phyloP scores from a whole-genome alignment of 2,888 invertebrate genomes.

The Synanthedon myopaeformis region DNA sequence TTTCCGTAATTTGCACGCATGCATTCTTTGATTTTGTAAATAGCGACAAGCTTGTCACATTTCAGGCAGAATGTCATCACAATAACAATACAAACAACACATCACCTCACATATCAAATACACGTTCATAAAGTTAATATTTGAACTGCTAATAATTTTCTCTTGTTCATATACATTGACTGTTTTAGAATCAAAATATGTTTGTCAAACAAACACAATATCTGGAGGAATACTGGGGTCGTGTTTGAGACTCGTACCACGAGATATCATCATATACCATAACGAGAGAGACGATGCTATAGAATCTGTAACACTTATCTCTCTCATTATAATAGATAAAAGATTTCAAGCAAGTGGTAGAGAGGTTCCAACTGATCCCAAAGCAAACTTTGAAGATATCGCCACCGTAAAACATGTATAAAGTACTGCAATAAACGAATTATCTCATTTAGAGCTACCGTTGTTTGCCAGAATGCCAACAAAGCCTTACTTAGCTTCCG shows the following conservation, averaged over 20 bases:
- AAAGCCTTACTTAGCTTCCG: not conserved
- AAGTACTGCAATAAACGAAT: not conserved
- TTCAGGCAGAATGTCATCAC: not conserved
- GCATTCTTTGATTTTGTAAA: too few species aligned
- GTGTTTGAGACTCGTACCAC: slow-evolving; percentile 23
- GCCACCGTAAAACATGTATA: not conserved
- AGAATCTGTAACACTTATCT: not conserved
- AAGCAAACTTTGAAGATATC: slow-evolving; percentile 30
- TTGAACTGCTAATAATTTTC: slow-evolving; percentile 8
- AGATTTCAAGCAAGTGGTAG: not conserved
- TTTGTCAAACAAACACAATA: slow-evolving; percentile 14
- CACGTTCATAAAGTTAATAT: slow-evolving; percentile 7
- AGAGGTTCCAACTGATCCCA: slow-evolving; percentile 17
- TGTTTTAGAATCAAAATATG: slow-evolving; percentile 4
- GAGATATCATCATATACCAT: not conserved
- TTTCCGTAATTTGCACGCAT: too few species aligned
- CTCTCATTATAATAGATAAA: not conserved
- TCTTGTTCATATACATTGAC: slow-evolving; percentile 4
- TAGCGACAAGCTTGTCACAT: too few species aligned
- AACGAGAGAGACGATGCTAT: not conserved
- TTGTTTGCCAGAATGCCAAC: slow-evolving; percentile 8
- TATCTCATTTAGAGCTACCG: slow-evolving; percentile 10
- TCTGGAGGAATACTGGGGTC: slow-evolving; percentile 25
- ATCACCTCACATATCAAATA: slow-evolving; percentile 2
- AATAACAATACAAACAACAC: not conserved